phyloP scores from a whole-genome alignment of 2,797 vertebrate species.

The Muscicapa striata region DNA sequence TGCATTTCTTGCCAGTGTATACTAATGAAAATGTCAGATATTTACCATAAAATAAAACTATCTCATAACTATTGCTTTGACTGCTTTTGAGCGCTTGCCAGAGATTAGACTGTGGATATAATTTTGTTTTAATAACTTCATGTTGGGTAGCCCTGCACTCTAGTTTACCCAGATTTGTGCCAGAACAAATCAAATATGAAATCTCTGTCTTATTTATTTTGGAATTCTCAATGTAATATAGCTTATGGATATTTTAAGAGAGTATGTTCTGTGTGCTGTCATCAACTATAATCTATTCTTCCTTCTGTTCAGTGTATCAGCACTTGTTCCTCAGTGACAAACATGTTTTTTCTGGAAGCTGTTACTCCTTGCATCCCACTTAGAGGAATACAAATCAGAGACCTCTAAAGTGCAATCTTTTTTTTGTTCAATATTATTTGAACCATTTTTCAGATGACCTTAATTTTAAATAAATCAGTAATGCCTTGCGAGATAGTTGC shows the following conservation, averaged over 20 bases:
- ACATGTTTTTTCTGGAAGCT: not conserved
- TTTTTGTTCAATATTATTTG: not conserved
- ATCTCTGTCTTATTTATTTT: conserved; percentile 10
- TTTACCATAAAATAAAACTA: not conserved
- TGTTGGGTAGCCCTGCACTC: not conserved
- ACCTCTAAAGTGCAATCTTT: not conserved
- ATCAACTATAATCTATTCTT: not conserved
- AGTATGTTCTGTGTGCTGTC: not conserved
- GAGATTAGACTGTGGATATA: conserved; percentile 14
- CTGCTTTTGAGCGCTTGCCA: conserved; percentile 29
- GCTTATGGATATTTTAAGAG: conserved; percentile 35
- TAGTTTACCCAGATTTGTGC: conserved; percentile 3
- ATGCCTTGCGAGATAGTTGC: not conserved
- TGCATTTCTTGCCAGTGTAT: not conserved
- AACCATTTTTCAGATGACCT: not conserved
- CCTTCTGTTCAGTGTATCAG: not conserved
- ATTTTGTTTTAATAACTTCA: conserved; percentile 30
- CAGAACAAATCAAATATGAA: conserved; percentile 30
- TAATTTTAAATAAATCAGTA: conserved; percentile 9
- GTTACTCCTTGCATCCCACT: not conserved
- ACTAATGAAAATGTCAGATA: conserved; percentile 35
- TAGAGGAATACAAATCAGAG: not conserved
- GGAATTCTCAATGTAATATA: conserved; percentile 21
- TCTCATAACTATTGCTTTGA: not conserved
- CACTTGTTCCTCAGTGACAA: not conserved